A percentile compares a stretch with the other conserved stretches of the same genome.
phyloP scores from a whole-genome alignment of 1,140 invertebrate genomes.

The Wasmannia auropunctata region DNA sequence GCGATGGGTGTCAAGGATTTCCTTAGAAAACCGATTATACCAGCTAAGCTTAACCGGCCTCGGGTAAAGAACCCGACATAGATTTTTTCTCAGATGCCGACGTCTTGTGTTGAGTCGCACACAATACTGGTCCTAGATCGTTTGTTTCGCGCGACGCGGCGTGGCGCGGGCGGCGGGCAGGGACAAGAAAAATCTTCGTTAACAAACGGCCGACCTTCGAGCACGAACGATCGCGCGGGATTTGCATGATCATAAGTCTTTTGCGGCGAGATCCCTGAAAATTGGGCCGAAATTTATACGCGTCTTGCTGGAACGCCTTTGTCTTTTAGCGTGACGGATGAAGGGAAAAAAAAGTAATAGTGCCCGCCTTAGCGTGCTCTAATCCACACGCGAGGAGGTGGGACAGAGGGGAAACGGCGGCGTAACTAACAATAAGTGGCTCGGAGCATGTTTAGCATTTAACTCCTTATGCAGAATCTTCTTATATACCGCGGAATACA shows the following conservation, averaged over 20 bases:
- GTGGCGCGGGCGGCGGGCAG: no score
- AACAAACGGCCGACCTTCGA: conserved; percentile 37
- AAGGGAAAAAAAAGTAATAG: conserved; percentile 35
- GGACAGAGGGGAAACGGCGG: neutral
- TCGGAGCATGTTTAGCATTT: conserved; percentile 36
- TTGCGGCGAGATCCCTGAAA: conserved; percentile 20
- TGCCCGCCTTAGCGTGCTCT: conserved; percentile 1
- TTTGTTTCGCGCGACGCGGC: conserved; percentile 18
- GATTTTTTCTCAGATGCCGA: neutral
- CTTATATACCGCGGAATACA: neutral
- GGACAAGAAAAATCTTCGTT: conserved; percentile 43
- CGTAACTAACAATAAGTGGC: conserved; percentile 43
- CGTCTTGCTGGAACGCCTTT: conserved; percentile 28
- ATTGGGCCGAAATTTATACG: conserved; percentile 55
- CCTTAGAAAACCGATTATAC: conserved; percentile 38
- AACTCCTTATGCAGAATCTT: conserved; percentile 16
- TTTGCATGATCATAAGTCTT: conserved; percentile 49
- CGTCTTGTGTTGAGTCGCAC: neutral
- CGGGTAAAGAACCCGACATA: conserved; percentile 11
- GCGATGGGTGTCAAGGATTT: conserved; percentile 43
- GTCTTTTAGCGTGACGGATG: conserved; percentile 30
- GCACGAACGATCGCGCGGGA: conserved; percentile 42
- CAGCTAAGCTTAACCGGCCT: conserved; percentile 24
- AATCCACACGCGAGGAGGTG: conserved; percentile 30
- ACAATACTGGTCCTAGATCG: neutral